phyloP scores from a whole-genome alignment of 2,797 vertebrate species.

The Taeniopygia guttata region DNA sequence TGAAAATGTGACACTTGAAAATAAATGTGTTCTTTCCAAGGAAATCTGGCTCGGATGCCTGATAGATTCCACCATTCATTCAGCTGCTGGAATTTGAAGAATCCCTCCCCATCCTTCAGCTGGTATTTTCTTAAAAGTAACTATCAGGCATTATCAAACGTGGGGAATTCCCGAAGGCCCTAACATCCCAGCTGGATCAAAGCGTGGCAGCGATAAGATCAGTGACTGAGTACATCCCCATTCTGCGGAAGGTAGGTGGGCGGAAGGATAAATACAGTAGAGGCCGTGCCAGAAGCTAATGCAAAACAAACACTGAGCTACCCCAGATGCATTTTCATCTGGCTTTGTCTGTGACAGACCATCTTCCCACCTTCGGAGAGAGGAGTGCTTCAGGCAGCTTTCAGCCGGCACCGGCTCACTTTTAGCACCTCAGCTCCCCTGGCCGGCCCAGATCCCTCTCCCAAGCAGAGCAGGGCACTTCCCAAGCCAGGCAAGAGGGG shows the following conservation, averaged over 20 bases:
- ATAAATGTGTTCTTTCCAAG: constrained; percentile 59
- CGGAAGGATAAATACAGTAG: constrained; percentile 42
- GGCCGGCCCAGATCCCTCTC: background rate
- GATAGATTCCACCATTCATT: constrained; percentile 49
- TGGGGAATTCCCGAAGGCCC: constrained; percentile 44
- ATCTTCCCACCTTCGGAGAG: constrained; percentile 8
- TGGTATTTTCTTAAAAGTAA: constrained; percentile 66
- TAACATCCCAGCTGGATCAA: constrained; percentile 65
- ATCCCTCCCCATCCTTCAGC: constrained; percentile 60
- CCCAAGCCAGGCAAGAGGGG: background rate
- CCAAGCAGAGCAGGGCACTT: background rate
- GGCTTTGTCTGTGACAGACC: constrained; percentile 14
- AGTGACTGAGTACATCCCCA: constrained; percentile 59
- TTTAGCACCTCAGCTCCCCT: background rate
- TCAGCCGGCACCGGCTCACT: background rate
- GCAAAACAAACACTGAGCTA: constrained; percentile 33
- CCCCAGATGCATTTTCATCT: constrained; percentile 24
- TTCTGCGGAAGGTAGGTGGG: constrained; percentile 55
- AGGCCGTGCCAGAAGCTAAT: constrained; percentile 14
- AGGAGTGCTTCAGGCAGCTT: background rate
- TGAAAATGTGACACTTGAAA: constrained; percentile 51
- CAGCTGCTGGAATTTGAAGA: constrained; percentile 55
- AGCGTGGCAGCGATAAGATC: constrained; percentile 62
- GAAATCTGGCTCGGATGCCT: constrained; percentile 9
- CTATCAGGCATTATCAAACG: constrained; percentile 45